Percentiles rank a stretch among this genome's conserved stretches.
These are phyloP conservation scores for mouse (Mus musculus) DNA, from an alignment of 2,113 vertebrate genomes.

Conservation along the genomic window DNA sequence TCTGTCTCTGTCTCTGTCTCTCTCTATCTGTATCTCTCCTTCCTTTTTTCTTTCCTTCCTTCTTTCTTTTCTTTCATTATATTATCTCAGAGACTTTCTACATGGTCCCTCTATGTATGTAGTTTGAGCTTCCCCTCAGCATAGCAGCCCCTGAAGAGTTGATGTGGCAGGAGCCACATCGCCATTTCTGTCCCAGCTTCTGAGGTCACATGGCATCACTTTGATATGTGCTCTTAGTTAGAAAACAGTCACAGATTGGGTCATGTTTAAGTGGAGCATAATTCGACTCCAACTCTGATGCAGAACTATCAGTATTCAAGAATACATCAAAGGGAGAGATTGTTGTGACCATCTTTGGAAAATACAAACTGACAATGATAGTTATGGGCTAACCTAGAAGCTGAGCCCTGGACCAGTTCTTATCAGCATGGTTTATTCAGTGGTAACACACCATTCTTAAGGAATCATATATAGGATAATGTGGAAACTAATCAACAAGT, in stretches of 20 bases:
- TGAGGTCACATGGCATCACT: background rate
- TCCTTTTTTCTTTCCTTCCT: background rate
- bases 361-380: background rate
- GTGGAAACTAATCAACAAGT: background rate
- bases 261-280: no score
- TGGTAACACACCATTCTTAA: background rate
- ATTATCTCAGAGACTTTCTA: background rate
- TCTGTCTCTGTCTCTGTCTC: no score
- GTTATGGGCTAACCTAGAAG: background rate
- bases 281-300: background rate
- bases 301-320: background rate
- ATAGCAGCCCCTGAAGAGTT: background rate
- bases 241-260: background rate
- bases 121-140: background rate
- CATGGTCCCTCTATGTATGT: background rate
- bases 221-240: background rate
- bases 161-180: background rate
- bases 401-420: background rate
- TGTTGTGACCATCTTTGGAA: background rate
- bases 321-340: background rate
- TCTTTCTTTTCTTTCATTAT: background rate
- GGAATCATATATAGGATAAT: background rate
- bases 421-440: background rate
- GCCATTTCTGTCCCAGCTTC: background rate
- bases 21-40: background rate